Base-by-base conservation (phyloP, 2,797 vertebrate species). In the Malacoctenus gilli region DNA sequence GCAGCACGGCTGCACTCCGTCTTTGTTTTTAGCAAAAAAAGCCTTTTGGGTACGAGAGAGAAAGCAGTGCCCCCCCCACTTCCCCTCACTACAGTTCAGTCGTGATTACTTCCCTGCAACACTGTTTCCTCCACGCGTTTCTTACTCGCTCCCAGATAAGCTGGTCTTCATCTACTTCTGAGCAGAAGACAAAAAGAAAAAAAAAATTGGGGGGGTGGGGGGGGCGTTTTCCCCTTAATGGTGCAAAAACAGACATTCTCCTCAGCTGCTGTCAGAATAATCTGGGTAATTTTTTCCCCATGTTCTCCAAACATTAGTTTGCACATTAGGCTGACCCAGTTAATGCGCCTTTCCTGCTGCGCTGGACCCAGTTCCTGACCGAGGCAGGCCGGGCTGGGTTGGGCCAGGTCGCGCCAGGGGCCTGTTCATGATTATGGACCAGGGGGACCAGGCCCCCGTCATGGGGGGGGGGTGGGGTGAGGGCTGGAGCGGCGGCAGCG, bases 221-320 rank as follows among this genome's bases (percentile, higher is more conserved):
- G 12, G 12, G 58, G 35, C 2, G 0, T 60, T 71, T 82, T 77
- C 72, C 77, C 56, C 77, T 86, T 90, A 90, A 87, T 90, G 83
- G 82, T 60, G 89, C 89, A 92, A 91, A n/a, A 93, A 85, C 88
- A 89, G 87, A 91, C 91, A 92, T 93, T 94, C 90, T 92, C 92
- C 90, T 75, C 71, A 76, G 78, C 90, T 94, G 93, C 89, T 90
- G 89, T 92, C 92, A 91, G 91, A 94, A 94, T 89, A 91, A 93
- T 94, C 92, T 92, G 75, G 84, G 89, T 91, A 92, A 92, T 93
- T 92, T 93, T 85, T 94, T 93, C 91, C 92, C 92, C 85, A 90
- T 93, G 93, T 94, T 92, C 90, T 91, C 88, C 80, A 91, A 95
- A 93, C 92, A 93, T 95, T 92, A 95, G 90, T 93, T 92, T 85